Evolutionary conservation across 2,113 vertebrate species (phyloP).

Genomic region (Phaethon lepturus): DNA sequence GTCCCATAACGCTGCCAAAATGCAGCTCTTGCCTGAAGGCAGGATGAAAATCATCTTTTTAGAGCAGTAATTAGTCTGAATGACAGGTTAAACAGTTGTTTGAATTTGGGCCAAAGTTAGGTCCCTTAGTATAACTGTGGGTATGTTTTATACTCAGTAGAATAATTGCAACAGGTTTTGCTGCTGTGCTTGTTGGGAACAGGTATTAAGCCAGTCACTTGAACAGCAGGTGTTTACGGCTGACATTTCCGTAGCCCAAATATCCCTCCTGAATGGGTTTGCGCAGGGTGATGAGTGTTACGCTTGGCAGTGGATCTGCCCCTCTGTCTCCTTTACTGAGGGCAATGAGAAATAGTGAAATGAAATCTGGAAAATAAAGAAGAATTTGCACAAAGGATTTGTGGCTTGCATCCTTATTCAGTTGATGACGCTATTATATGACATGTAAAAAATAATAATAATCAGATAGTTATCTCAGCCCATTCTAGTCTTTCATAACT

Average conservation of each 20-base stretch:
- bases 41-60: background rate
- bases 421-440: background rate
- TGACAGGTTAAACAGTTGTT: background rate
- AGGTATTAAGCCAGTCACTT: background rate
- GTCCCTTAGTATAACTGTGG: background rate
- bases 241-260: background rate
- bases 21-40: background rate
- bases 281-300: background rate
- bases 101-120: background rate
- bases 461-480: background rate
- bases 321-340: background rate
- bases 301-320: background rate
- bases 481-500: background rate
- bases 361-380: background rate
- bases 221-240: background rate
- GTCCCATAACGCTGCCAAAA: background rate
- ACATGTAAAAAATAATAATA: background rate
- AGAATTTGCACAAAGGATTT: background rate
- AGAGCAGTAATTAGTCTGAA: background rate
- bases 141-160: rapidly evolving
- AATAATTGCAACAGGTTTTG: background rate
- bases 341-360: background rate
- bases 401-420: background rate
- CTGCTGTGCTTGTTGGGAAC: background rate
- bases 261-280: background rate